Evolutionary conservation across 2,888 invertebrate species (phyloP).

Genomic region (Sminthurides aquaticus): DNA sequence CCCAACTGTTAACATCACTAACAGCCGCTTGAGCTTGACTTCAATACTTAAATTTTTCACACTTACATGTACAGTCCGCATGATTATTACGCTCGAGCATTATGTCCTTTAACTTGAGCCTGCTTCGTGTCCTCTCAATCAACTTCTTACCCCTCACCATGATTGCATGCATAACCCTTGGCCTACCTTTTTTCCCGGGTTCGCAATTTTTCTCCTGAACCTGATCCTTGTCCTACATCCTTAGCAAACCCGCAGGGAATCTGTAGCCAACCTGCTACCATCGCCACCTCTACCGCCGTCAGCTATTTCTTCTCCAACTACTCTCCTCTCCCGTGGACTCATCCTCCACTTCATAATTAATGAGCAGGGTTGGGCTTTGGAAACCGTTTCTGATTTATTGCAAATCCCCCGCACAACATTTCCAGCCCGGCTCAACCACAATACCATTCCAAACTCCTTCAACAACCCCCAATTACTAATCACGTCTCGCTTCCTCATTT

Average conservation of each 20-base stretch:
- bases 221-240: no score
- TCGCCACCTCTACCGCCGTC: background rate
- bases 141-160: background rate
- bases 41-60: no score
- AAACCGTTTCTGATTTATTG: background rate
- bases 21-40: no score
- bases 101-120: no score
- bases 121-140: background rate
- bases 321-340: background rate
- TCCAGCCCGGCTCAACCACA: background rate
- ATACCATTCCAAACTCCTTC: background rate
- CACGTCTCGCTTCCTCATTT: background rate
- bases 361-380: constrained; percentile 1
- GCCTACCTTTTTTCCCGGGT: no score
- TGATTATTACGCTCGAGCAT: no score
- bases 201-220: no score
- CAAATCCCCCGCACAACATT: background rate
- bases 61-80: no score
- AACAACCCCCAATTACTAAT: background rate
- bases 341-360: constrained; percentile 3
- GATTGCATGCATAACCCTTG: no score
- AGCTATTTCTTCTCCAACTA: no score
- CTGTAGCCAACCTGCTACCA: background rate
- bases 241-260: no score
- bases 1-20: no score